Evolutionary conservation across 1,140 invertebrate species (phyloP), one percentile per base, ranked within the genome.

Genomic region (Halotydeus destructor): DNA sequence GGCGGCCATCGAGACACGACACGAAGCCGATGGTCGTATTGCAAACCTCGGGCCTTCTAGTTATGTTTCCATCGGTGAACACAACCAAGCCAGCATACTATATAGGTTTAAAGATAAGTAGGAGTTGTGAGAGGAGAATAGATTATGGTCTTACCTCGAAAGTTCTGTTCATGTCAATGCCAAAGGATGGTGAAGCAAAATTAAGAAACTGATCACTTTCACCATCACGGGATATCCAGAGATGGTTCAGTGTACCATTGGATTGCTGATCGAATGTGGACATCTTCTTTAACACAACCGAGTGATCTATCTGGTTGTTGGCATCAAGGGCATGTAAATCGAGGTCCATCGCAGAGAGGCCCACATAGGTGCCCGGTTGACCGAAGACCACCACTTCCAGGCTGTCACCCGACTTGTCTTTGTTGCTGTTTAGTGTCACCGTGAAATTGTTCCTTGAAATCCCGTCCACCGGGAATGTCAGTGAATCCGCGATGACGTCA

Each of bases 381-480:
- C 85, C 85, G 47, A 77, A 78, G 42, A 89, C 78, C 0, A 80
- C 78, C 19, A 94, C 74, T 61, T 93, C 86, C 2, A 93, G 75
- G 33, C 75, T 76, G 54, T 91, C 78, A 5, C 83, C 81, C 1
- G 79, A 86, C 31, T 86, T 74, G 28, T 84, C 83, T 61, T 93
- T 94, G 34, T 76, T 75, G 54, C 84, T 82, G 57, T 93, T 93
- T 19, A 94, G 76, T 41, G 69, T 72, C 2, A 93, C 72, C 3
- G 77, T 78, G 52, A 93, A 88, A 55, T 91, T 85, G 56, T 93
- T 91, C 22, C 79, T 61, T 2, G 81, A 80, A 35, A 91, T 83
- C 34, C 84, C 86, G 60, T 94, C 85, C 1, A 96, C 84, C 3
- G 84, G 79, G 62, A 94, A 88, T 3, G 83, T 91, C 16, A 94